Evolutionary conservation across 1,140 invertebrate species (phyloP), one percentile per base, ranked within the genome.

Genomic region (Drosophila bocqueti): DNA sequence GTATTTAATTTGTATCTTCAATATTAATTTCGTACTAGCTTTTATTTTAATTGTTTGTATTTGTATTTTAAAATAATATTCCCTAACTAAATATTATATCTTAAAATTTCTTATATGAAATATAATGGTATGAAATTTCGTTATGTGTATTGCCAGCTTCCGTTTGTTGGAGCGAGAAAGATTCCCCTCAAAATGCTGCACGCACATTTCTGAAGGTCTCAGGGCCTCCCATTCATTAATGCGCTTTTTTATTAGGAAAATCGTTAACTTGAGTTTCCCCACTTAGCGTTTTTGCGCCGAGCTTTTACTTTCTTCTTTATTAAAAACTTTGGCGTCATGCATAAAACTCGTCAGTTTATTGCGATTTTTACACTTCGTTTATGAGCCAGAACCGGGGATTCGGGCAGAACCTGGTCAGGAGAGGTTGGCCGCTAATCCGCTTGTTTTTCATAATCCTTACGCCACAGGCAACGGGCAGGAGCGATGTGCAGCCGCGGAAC

Each of bases 361-460:
- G 71, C 68, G 65, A 75, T 89, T 84, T 89, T 76, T 76, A 75
- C 77, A 80, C 67, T 65, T 84, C 54, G 71, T 76, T 71, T 79
- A 59, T 79, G 62, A 62, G 76, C 59, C 64, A 52, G 63, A 76
- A 67, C 65, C 43, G 54, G 50, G 45, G 24, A 46, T 36, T 21
- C 16, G 21, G 16, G 36, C 24, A 5, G 58, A 66, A 63, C 54
- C 47, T 57, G 43, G 64, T 40, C 43, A 61, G 47, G 18, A 45
- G 43, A 45, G 34, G 42, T 54, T 84, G 65, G 61, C 58, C 77
- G 59, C 55, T 90, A 90, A 90, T 90, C 85, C 86, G 85, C 85
- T 90, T 90, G 85, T 82, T 74, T 90, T 82, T 90, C 68, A 90
- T 90, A 85, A 90, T 85, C 81, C 81, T 76, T 71, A 76, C 81